These are phyloP conservation scores for Calyptommatus sinebrachiatus DNA, from an alignment of 2,113 vertebrate genomes.

Conservation along the genomic window DNA sequence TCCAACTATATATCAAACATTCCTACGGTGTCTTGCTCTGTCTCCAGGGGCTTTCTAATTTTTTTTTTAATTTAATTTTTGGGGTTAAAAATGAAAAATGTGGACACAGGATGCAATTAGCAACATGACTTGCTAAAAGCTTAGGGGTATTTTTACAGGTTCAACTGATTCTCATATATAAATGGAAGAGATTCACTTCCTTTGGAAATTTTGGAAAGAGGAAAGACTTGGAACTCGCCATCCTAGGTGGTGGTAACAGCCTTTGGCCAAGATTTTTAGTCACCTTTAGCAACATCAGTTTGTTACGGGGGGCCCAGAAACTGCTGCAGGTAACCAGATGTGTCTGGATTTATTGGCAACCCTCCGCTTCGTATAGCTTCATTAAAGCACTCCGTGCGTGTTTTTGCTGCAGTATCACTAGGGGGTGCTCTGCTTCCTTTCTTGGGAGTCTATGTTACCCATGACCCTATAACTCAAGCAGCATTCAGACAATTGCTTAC, in stretches of 20 bases:
- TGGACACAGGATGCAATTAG: constrained; percentile 54
- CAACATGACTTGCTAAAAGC: constrained; percentile 42
- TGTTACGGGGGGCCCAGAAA: no score
- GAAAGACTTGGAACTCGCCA: neutral
- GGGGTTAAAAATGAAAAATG: constrained; percentile 32
- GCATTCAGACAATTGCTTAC: no score
- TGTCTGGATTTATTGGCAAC: no score
- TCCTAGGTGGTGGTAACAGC: no score
- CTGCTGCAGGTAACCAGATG: no score
- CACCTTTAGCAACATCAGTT: neutral
- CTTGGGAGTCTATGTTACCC: no score
- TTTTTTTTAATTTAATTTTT: constrained; percentile 26
- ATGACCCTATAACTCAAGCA: no score
- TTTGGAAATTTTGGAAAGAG: neutral
- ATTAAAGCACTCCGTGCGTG: no score
- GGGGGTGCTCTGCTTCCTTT: no score
- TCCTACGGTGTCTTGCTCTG: constrained; percentile 99
- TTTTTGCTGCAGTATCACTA: no score
- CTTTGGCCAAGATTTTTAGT: neutral
- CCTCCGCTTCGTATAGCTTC: no score
- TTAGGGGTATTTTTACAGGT: constrained; percentile 58
- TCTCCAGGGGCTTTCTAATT: constrained; percentile 80
- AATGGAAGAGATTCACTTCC: constrained; percentile 9
- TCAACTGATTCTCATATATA: neutral
- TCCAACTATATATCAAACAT: constrained; percentile 99